Conservation (phyloP, 2,797 vertebrate genomes). For the Pseudotriccus pelzelni region DNA sequence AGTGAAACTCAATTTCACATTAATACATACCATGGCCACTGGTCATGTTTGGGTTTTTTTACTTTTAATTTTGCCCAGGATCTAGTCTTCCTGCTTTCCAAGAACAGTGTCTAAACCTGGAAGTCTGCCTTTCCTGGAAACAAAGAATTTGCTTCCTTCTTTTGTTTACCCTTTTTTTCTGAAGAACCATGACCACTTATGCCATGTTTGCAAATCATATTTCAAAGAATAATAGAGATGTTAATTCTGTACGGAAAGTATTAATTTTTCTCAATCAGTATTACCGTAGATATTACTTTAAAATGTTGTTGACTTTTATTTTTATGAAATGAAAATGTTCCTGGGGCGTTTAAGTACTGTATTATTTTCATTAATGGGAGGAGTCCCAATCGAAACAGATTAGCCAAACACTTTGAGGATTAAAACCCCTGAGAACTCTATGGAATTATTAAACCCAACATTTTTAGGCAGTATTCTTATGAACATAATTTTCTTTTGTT, state of each 20-base stretch:
- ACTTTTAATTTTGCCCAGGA: neutral
- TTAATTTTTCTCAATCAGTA: neutral
- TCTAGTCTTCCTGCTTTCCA: conserved; percentile 1
- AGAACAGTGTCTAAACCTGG: neutral
- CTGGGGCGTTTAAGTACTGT: neutral
- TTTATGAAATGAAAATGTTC: neutral
- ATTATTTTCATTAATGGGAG: conserved; percentile 28
- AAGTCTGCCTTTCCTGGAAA: conserved; percentile 11
- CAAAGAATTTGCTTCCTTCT: neutral
- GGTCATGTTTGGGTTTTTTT: neutral
- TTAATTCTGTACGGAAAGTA: neutral
- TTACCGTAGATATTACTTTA: neutral
- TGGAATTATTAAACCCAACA: neutral
- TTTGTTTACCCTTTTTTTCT: conserved; percentile 10
- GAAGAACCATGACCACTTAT: neutral
- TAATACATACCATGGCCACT: neutral
- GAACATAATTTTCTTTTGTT: neutral
- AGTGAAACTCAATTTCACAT: neutral
- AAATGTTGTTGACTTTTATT: neutral
- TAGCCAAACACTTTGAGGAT: neutral
- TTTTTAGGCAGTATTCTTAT: neutral
- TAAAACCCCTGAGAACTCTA: neutral
- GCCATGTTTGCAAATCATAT: neutral
- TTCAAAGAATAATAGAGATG: neutral
- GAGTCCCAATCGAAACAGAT: conserved; percentile 11